Percentiles rank a stretch among this genome's conserved stretches.
phyloP scores from a whole-genome alignment of 2,797 vertebrate genomes.

The Mionectes olivaceus region DNA sequence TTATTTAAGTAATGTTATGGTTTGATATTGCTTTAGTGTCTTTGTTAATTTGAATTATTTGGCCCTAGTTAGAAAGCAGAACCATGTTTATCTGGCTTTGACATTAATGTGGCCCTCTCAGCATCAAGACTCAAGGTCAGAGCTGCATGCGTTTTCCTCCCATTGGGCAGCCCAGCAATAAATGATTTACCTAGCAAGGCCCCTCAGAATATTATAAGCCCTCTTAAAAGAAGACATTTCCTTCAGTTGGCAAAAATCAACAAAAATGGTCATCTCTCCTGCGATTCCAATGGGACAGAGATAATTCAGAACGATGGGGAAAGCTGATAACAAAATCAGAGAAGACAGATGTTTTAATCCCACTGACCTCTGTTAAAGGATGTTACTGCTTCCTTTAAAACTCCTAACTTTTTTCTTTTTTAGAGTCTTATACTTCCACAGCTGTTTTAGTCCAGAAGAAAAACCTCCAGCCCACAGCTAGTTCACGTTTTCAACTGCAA shows the following conservation, averaged over 20 bases:
- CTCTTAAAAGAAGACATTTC: neutral
- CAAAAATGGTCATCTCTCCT: neutral
- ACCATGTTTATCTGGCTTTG: neutral
- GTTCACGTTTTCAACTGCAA: neutral
- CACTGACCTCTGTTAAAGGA: neutral
- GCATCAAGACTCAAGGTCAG: neutral
- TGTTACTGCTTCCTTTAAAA: rapidly evolving
- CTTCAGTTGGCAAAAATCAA: neutral
- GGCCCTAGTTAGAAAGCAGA: neutral
- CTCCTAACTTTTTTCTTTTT: rapidly evolving
- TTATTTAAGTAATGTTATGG: neutral
- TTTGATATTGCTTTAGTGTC: neutral
- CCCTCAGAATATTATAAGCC: neutral
- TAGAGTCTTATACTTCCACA: neutral
- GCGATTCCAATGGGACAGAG: neutral
- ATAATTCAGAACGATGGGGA: neutral
- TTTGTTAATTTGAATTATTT: neutral
- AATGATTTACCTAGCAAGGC: neutral
- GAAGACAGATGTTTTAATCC: neutral
- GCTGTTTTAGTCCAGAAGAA: neutral
- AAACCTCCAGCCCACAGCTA: neutral
- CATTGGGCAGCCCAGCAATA: neutral
- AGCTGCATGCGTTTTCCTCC: neutral
- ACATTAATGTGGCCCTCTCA: neutral
- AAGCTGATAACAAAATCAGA: neutral